phyloP scores from a whole-genome alignment of 2,113 vertebrate species.

The Corapipo altera region DNA sequence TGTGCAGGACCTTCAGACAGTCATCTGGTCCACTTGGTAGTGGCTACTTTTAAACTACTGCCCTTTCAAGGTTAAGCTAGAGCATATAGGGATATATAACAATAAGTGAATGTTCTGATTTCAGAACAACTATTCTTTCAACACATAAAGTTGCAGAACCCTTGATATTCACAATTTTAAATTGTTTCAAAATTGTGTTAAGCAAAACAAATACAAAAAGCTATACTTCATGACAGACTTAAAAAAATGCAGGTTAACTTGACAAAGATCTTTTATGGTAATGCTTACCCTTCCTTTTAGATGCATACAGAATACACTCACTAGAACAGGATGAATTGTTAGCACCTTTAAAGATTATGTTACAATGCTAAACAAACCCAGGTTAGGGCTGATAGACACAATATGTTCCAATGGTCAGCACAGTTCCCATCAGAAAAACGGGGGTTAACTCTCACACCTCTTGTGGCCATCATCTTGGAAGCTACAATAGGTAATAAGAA shows the following conservation, averaged over 20 bases:
- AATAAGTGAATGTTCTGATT: not conserved
- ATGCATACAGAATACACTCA: not conserved
- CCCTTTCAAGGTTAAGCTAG: not conserved
- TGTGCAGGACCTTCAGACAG: not conserved
- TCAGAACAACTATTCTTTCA: not conserved
- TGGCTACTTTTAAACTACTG: not conserved
- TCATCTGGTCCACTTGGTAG: not conserved
- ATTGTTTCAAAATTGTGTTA: not conserved
- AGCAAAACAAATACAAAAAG: not conserved
- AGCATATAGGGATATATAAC: not conserved
- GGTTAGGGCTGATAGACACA: not conserved
- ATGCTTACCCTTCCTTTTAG: not conserved
- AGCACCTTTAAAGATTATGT: not conserved
- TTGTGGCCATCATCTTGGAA: slow-evolving; percentile 74
- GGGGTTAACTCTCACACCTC: slow-evolving; percentile 65
- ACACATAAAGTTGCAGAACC: not conserved
- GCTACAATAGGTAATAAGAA: slow-evolving; percentile 77
- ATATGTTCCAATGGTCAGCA: slow-evolving; percentile 12
- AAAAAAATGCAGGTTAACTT: not conserved
- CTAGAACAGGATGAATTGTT: not conserved
- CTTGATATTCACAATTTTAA: not conserved
- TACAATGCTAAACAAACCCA: not conserved
- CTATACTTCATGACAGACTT: not conserved
- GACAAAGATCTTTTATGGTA: not conserved
- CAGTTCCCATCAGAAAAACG: slow-evolving; percentile 21